Conservation (phyloP, 2,113 vertebrate genomes). For the Malurus alboscapulatus region DNA sequence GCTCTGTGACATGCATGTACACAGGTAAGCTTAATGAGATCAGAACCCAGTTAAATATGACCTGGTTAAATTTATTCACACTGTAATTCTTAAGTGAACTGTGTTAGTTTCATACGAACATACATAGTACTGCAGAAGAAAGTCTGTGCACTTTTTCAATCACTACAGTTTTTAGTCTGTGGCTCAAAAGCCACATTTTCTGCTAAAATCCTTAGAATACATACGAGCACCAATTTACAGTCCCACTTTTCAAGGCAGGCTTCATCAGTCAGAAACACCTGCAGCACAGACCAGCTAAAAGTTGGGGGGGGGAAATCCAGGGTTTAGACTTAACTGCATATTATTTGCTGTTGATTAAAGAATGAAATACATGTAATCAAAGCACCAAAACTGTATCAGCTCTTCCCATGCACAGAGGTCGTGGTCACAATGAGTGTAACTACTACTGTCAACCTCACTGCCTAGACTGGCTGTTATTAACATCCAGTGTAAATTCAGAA, state of each 20-base stretch:
- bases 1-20: not conserved
- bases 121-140: not conserved
- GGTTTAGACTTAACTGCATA: not conserved
- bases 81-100: not conserved
- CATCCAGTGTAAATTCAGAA: not conserved
- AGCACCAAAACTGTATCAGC: not conserved
- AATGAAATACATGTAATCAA: not conserved
- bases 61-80: not conserved
- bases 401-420: not conserved
- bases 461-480: not conserved
- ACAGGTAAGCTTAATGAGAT: not conserved
- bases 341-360: not conserved
- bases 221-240: not conserved
- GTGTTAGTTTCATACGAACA: not conserved
- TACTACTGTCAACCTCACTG: not conserved
- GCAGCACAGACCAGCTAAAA: not conserved
- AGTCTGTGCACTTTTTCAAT: not conserved
- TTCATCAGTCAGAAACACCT: not conserved
- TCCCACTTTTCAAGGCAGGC: not conserved
- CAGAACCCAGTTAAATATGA: not conserved
- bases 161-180: not conserved
- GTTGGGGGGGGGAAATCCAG: fast-evolving
- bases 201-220: not conserved
- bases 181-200: not conserved
- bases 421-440: not conserved